Evolutionary conservation across 2,113 vertebrate genomes (phyloP).

Genomic region (Pygoscelis antarcticus): DNA sequence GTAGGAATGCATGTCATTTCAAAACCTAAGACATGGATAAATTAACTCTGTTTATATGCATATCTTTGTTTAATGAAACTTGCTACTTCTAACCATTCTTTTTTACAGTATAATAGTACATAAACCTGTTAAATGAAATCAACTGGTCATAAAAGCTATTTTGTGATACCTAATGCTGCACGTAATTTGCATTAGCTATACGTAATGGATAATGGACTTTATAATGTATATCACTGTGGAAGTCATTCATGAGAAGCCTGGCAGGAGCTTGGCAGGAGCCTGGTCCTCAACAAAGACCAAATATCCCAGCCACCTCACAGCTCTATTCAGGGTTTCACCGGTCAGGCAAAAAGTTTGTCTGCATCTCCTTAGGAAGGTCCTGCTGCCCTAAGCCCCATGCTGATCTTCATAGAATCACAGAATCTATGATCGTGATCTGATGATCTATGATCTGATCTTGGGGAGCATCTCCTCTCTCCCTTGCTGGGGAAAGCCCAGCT

Average conservation of each 20-base stretch:
- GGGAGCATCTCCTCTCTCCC: background rate
- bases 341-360: background rate
- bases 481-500: background rate
- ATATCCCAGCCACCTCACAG: background rate
- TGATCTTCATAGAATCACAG: too few relatives aligned
- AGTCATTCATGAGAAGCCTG: background rate
- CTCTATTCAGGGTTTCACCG: background rate
- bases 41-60: background rate
- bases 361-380: background rate
- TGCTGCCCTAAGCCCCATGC: background rate
- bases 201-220: background rate
- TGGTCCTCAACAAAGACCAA: background rate
- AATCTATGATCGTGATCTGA: too few relatives aligned
- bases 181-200: background rate
- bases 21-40: background rate
- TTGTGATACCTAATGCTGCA: background rate
- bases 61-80: background rate
- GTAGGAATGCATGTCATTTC: background rate
- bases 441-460: too few relatives aligned
- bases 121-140: background rate
- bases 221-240: background rate
- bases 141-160: background rate
- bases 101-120: background rate
- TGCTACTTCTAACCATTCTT: background rate
- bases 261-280: background rate